phyloP scores from a whole-genome alignment of 92 coral and sea anemone species.

The Desmophyllum pertusum region DNA sequence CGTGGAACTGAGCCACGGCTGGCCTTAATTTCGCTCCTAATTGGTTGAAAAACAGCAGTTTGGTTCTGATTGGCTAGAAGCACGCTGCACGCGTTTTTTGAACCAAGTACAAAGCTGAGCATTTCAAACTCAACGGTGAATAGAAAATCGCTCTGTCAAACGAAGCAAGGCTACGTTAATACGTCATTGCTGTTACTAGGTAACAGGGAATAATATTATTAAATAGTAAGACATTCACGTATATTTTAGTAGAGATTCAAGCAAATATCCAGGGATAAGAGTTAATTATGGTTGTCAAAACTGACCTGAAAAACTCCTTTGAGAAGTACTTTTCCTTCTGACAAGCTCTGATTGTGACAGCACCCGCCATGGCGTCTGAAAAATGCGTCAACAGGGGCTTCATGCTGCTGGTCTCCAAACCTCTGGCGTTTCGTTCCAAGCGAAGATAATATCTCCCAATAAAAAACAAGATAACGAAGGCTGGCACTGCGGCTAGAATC shows the following conservation, averaged over 20 bases:
- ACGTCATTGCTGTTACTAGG: no score
- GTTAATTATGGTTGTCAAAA: neutral
- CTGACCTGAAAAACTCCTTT: slow-evolving; percentile 37
- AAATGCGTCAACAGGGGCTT: slow-evolving; percentile 26
- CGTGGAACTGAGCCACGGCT: no score
- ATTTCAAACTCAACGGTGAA: no score
- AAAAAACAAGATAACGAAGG: neutral
- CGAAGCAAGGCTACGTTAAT: no score
- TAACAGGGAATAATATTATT: no score
- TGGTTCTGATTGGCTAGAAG: no score
- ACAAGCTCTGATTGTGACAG: slow-evolving; percentile 33
- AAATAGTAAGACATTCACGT: neutral
- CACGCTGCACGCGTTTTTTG: no score
- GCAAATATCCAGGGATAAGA: neutral
- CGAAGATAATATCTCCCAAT: slow-evolving; percentile 18
- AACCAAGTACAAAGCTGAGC: no score
- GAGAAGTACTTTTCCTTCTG: slow-evolving; percentile 13
- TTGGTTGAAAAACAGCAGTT: no score
- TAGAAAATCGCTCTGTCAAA: no score
- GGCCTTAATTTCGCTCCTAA: no score
- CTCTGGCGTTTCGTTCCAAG: slow-evolving; percentile 1
- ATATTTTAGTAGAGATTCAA: no score
- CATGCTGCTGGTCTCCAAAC: neutral
- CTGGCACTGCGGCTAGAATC: slow-evolving; percentile 22
- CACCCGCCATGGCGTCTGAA: slow-evolving; percentile 28